Evolutionary conservation across 2,888 invertebrate genomes (phyloP).

Genomic region (Phyllotreta cruciferae): DNA sequence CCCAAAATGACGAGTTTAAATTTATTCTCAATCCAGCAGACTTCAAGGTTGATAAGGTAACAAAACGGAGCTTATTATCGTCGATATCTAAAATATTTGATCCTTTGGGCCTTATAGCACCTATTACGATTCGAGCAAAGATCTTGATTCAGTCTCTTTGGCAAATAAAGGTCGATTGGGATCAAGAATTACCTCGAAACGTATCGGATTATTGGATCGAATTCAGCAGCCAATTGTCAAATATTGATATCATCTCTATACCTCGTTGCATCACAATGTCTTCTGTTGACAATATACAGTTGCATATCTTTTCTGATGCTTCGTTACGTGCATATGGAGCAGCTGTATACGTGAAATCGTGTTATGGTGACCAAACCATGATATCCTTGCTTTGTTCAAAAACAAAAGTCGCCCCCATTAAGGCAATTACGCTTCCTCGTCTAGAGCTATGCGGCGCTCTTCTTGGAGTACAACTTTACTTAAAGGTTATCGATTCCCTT

Average conservation of each 20-base stretch:
- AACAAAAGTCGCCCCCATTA: not conserved
- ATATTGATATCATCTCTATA: slow-evolving; percentile 23
- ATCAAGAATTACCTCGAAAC: not conserved
- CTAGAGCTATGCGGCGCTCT: slow-evolving; percentile 12
- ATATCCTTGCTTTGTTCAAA: slow-evolving; percentile 6
- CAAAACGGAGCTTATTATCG: slow-evolving; percentile 34
- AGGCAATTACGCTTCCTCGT: not conserved
- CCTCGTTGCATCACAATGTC: slow-evolving; percentile 7
- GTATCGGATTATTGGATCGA: slow-evolving; percentile 9
- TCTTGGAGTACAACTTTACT: not conserved
- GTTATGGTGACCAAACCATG: not conserved
- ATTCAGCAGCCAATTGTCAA: slow-evolving; percentile 17
- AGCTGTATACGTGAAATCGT: slow-evolving; percentile 6
- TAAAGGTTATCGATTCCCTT: not conserved
- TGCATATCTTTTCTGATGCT: not conserved
- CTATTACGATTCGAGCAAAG: slow-evolving; percentile 17
- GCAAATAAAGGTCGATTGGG: slow-evolving; percentile 27
- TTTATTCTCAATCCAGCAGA: not conserved
- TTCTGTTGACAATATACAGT: too few species aligned
- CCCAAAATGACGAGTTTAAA: slow-evolving; percentile 1
- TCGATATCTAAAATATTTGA: slow-evolving; percentile 32
- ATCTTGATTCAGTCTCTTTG: slow-evolving; percentile 25
- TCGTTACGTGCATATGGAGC: slow-evolving; percentile 7
- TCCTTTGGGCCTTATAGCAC: slow-evolving; percentile 31
- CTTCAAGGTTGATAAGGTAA: not conserved